Conservation (phyloP, 2,113 vertebrate genomes). For the Eptatretus burgeri region DNA sequence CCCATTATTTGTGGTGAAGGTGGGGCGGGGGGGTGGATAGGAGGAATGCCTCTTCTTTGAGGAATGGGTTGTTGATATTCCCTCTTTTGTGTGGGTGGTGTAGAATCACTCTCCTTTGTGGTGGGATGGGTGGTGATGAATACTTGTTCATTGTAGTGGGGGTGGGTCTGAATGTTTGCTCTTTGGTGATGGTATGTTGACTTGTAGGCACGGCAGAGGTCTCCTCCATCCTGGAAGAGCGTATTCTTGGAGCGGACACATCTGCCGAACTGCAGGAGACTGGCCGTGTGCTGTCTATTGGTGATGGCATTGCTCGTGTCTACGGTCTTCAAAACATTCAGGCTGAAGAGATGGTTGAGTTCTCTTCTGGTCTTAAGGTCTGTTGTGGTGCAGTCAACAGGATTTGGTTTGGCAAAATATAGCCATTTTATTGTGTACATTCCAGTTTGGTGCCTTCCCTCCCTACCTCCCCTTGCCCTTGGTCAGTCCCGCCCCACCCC, state of each 20-base stretch:
- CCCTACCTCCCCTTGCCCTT: not conserved
- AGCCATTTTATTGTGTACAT: not conserved
- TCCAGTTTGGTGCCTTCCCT: not conserved
- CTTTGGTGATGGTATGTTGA: not conserved
- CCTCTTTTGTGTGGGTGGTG: too few relatives aligned
- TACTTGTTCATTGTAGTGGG: too few relatives aligned
- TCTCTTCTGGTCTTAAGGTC: slow-evolving; percentile 87
- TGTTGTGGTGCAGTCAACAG: not conserved
- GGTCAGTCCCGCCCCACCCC: not conserved
- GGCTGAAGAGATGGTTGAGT: slow-evolving; percentile 98
- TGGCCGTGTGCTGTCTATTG: slow-evolving; percentile 72
- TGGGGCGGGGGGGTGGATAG: too few relatives aligned
- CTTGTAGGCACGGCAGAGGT: slow-evolving; percentile 68
- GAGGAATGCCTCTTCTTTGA: too few relatives aligned
- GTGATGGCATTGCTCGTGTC: slow-evolving; percentile 84
- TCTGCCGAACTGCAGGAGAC: slow-evolving; percentile 72
- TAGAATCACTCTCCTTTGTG: too few relatives aligned
- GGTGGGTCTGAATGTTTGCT: too few relatives aligned
- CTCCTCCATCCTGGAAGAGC: slow-evolving; percentile 78
- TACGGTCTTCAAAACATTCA: slow-evolving; percentile 84
- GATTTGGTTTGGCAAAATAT: not conserved
- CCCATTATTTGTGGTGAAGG: too few relatives aligned
- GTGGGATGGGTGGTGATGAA: too few relatives aligned
- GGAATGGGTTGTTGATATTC: too few relatives aligned
- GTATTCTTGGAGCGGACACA: slow-evolving; percentile 66